These are phyloP conservation scores for Drosophila littoralis DNA, from an alignment of 1,140 invertebrate species.

Conservation along the genomic window DNA sequence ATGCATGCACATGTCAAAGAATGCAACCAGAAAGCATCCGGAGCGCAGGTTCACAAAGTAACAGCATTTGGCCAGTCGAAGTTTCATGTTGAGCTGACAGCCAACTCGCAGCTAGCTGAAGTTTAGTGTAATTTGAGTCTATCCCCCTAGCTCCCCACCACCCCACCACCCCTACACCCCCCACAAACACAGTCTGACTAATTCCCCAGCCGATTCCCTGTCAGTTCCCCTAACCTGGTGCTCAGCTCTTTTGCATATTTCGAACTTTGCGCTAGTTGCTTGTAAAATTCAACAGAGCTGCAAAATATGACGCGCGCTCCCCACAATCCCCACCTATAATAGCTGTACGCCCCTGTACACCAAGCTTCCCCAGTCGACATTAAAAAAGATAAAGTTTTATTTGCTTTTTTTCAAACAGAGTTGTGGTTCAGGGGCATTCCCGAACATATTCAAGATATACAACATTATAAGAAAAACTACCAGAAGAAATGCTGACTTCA, in stretches of 20 bases:
- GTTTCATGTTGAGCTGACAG: slow-evolving; percentile 37
- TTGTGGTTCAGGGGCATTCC: neutral
- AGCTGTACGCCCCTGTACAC: neutral
- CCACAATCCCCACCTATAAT: neutral
- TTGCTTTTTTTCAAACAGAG: slow-evolving; percentile 44
- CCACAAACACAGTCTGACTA: neutral
- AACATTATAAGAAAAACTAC: neutral
- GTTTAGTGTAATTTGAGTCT: neutral
- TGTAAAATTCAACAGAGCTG: slow-evolving; percentile 32
- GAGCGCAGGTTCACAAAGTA: slow-evolving; percentile 1
- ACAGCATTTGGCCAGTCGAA: slow-evolving; percentile 26
- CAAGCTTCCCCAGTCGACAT: slow-evolving; percentile 56
- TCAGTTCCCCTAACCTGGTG: slow-evolving; percentile 7
- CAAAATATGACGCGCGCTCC: slow-evolving; percentile 50
- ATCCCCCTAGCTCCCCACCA: neutral
- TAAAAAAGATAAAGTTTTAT: slow-evolving; percentile 73
- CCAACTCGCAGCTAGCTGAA: slow-evolving; percentile 5
- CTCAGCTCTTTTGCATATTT: slow-evolving; percentile 64
- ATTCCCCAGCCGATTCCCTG: slow-evolving; percentile 24
- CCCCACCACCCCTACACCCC: neutral
- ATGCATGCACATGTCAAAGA: slow-evolving; percentile 13
- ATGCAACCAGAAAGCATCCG: slow-evolving; percentile 23
- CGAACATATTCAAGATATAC: neutral
- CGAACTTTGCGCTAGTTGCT: slow-evolving; percentile 55
- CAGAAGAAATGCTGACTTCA: slow-evolving; percentile 36